Percentiles rank a stretch among this genome's conserved stretches.
Conservation (phyloP, 2,888 invertebrate genomes). For the Leucophenga montana region DNA sequence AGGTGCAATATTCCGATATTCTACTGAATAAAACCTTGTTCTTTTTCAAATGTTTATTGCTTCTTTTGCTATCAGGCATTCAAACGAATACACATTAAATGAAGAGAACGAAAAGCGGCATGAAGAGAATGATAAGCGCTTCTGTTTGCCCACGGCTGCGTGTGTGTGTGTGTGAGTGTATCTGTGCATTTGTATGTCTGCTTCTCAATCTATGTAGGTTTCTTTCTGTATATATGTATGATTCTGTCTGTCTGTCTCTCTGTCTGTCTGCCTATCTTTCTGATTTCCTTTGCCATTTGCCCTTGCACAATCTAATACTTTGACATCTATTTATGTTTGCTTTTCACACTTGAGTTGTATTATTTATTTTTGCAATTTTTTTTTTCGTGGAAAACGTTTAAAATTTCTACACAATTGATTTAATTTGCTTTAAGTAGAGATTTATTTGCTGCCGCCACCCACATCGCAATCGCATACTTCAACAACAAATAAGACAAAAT, state of each 20-base stretch:
- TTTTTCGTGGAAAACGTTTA: constrained; percentile 26
- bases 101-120: too few relatives aligned
- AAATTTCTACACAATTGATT: constrained; percentile 62
- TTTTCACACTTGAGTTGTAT: constrained; percentile 56
- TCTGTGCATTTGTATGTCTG: constrained; percentile 27
- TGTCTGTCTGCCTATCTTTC: neutral
- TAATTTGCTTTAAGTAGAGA: constrained; percentile 52
- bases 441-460: constrained; percentile 8
- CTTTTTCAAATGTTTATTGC: too few relatives aligned
- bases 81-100: too few relatives aligned
- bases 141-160: constrained; percentile 33
- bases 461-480: neutral
- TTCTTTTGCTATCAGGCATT: too few relatives aligned
- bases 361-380: neutral
- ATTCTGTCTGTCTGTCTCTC: constrained; percentile 36
- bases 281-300: neutral
- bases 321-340: constrained; percentile 59
- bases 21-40: too few relatives aligned
- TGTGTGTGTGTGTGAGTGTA: constrained; percentile 19
- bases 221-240: constrained; percentile 25
- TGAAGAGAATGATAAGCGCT: constrained; percentile 45
- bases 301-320: neutral
- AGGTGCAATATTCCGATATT: constrained; percentile 26
- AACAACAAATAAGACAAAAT: constrained; percentile 17
- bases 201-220: constrained; percentile 14